These are phyloP conservation scores for Motacilla alba DNA, from an alignment of 2,113 vertebrate species.

Conservation along the genomic window DNA sequence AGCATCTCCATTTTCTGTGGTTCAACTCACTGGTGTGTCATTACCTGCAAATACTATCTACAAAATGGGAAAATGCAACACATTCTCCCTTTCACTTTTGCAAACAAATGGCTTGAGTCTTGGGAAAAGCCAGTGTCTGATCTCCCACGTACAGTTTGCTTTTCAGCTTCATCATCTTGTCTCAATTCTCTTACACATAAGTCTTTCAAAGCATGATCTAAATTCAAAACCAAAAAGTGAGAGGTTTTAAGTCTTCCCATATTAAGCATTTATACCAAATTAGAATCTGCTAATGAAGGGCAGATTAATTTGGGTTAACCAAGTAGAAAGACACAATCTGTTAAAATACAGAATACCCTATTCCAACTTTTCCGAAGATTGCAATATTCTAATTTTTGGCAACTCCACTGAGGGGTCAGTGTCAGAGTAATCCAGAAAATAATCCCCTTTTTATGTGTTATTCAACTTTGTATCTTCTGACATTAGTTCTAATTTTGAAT, in stretches of 20 bases:
- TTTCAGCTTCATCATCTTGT: neutral
- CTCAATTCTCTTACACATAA: neutral
- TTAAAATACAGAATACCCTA: neutral
- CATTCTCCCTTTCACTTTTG: neutral
- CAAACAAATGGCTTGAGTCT: neutral
- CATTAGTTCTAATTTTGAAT: neutral
- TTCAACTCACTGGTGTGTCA: neutral
- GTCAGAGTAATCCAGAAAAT: neutral
- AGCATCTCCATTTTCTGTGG: neutral
- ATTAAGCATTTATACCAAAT: neutral
- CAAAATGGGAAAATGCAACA: neutral
- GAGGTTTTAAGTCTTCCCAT: neutral
- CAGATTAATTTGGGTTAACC: neutral
- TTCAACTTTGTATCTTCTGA: neutral
- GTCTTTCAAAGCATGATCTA: neutral
- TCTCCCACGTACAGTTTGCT: rapidly evolving
- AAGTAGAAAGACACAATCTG: neutral
- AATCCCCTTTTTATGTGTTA: neutral
- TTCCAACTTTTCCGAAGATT: neutral
- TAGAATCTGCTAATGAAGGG: neutral
- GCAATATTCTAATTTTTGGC: neutral
- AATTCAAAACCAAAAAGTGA: neutral
- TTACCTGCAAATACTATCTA: neutral
- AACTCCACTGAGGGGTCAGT: neutral
- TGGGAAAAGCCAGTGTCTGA: neutral